A percentile compares a stretch with the other conserved stretches of the same genome.
Evolutionary conservation across 2,113 vertebrate genomes (phyloP).

Genomic region (Athene cunicularia): DNA sequence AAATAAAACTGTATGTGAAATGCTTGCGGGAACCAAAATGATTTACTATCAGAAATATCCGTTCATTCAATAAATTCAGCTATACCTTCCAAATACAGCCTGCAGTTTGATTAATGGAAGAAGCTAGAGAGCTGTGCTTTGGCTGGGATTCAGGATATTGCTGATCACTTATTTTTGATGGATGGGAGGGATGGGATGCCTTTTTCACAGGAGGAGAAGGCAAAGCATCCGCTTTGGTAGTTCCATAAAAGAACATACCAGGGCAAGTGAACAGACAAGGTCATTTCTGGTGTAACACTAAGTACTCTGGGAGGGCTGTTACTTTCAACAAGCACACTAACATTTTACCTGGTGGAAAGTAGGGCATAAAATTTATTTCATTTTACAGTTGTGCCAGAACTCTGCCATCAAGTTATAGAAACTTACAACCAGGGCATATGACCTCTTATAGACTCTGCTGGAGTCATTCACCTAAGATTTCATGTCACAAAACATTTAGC

Average conservation of each 20-base stretch:
- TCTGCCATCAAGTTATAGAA: not conserved
- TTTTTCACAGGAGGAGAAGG: not conserved
- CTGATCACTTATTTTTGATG: not conserved
- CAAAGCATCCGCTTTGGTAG: not conserved
- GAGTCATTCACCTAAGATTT: not conserved
- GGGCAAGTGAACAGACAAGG: not conserved
- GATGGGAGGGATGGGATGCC: not conserved
- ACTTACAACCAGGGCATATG: not conserved
- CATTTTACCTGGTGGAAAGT: not conserved
- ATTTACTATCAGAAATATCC: slow-evolving; percentile 49
- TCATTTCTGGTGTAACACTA: not conserved
- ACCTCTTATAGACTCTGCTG: not conserved
- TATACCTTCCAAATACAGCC: slow-evolving; percentile 6
- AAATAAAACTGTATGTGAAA: slow-evolving; percentile 40
- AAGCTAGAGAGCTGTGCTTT: not conserved
- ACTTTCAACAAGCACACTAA: not conserved
- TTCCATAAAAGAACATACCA: not conserved
- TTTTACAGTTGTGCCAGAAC: not conserved
- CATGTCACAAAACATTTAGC: not conserved
- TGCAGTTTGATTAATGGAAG: slow-evolving; percentile 39
- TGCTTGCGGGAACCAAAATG: not conserved
- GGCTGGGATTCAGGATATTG: not conserved
- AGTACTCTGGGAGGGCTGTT: not conserved
- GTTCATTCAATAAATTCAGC: slow-evolving; percentile 11
- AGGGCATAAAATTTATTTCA: not conserved